Base-by-base conservation (phyloP, 2,888 invertebrate species). In the Dicycla oo region DNA sequence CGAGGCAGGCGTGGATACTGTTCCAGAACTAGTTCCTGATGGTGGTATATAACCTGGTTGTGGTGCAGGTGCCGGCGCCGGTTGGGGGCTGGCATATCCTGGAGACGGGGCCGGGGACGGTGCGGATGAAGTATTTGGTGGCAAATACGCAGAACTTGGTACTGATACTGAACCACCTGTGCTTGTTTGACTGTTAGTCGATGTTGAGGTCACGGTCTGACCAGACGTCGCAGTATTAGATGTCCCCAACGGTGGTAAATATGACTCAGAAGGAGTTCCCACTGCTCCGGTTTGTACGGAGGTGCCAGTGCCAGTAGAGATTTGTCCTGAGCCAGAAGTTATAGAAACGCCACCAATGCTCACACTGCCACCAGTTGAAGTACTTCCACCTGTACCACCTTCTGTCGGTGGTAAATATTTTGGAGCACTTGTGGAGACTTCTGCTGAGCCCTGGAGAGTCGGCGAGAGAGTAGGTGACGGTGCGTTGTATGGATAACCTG, bases 341-440 rank as follows among this genome's bases (percentile, higher is more conserved):
- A 84, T 79, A 70, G 84, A 83, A 23, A 81, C 78, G 18, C 84
- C 81, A 20, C 71, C 82, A 58, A 77, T 78, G 40, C 73, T 81
- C 8, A 72, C 81, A 65, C 58, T 69, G 30, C 75, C 72, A 56
- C 71, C 78, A 26, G 72, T 75, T 18, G 70, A 71, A 51, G 67
- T 61, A 71, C 45, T 70, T 66, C 51, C 74, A 64, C 40, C 68
- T 72, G 65, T 40, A 51, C 82, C 82, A 26, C 74, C 78, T 49
- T 69, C 72, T 30, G 68, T 63, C 7, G 95, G 95, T 11, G 94
- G 95, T 72, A 95, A 90, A 86, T 95, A 95, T 82, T 88, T 88
- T 20, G 94, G 94, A 56, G 93, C 94, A 73, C 88, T 94, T 30
- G 94, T 94, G 20, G 94, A 94, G 20, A 89, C 87, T 49, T 78